Percentiles rank a stretch among this genome's conserved stretches.
These are phyloP conservation scores for Zosterops pallidus DNA, from an alignment of 2,113 vertebrate species.

Conservation along the genomic window DNA sequence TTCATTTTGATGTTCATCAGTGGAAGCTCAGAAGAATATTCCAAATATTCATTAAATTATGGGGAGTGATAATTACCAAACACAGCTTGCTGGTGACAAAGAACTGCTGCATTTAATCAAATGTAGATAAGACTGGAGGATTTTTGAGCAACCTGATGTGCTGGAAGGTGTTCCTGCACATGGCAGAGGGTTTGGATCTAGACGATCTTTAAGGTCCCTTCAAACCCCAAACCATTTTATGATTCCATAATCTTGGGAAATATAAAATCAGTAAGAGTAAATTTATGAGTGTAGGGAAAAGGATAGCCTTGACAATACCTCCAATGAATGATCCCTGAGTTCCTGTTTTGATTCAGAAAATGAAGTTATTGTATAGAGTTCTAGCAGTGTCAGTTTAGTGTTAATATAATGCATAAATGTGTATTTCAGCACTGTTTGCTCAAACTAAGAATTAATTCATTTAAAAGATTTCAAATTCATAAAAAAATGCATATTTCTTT, in stretches of 20 bases:
- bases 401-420: background rate
- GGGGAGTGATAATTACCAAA: background rate
- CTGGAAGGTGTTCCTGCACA: background rate
- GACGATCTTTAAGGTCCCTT: background rate
- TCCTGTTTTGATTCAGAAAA: background rate
- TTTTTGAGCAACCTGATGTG: background rate
- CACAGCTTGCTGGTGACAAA: background rate
- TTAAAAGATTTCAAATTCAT: background rate
- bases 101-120: background rate
- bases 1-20: background rate
- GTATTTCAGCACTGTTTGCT: background rate
- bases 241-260: background rate
- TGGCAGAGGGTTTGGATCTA: background rate
- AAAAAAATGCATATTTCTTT: background rate
- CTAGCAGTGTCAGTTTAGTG: background rate
- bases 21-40: background rate
- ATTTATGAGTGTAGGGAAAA: background rate
- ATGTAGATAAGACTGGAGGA: background rate
- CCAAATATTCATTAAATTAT: background rate
- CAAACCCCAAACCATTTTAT: background rate
- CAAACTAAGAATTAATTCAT: background rate
- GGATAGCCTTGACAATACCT: background rate
- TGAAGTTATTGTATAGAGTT: background rate
- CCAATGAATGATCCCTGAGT: background rate
- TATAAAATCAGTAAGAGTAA: background rate